These are phyloP conservation scores for Spinibarbus caldwelli DNA, from an alignment of 2,797 vertebrate genomes.

Conservation along the genomic window DNA sequence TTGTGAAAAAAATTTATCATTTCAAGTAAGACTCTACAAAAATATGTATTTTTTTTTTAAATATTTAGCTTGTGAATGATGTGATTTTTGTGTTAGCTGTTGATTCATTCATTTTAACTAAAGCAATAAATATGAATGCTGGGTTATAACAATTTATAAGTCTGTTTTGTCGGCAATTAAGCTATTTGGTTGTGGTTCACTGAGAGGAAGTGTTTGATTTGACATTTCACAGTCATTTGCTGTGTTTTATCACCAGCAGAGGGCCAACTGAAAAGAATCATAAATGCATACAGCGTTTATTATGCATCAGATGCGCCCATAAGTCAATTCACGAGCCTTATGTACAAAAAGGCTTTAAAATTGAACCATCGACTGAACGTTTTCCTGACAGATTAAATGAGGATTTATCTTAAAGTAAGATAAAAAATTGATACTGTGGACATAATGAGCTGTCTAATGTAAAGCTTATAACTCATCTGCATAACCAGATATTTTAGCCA, in stretches of 20 bases:
- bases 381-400: background rate
- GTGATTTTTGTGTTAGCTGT: too few species aligned
- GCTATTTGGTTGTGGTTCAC: background rate
- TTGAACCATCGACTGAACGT: background rate
- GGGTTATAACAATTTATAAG: background rate
- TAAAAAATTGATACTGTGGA: background rate
- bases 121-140: too few species aligned
- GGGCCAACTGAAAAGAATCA: background rate
- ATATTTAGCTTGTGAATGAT: too few species aligned
- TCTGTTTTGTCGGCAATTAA: background rate
- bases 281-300: background rate
- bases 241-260: conserved; percentile 22
- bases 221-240: background rate
- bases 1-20: too few species aligned
- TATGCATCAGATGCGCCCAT: background rate
- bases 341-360: background rate
- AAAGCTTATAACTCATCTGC: background rate
- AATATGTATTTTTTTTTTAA: too few species aligned
- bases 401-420: background rate
- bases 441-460: background rate
- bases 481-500: background rate
- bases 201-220: conserved; percentile 11
- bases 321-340: background rate
- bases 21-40: too few species aligned
- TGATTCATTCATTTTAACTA: too few species aligned